Percentiles rank a stretch among this genome's conserved stretches.
These are phyloP conservation scores for Aselliscus stoliczkanus DNA, from an alignment of 2,797 vertebrate genomes.

Conservation along the genomic window DNA sequence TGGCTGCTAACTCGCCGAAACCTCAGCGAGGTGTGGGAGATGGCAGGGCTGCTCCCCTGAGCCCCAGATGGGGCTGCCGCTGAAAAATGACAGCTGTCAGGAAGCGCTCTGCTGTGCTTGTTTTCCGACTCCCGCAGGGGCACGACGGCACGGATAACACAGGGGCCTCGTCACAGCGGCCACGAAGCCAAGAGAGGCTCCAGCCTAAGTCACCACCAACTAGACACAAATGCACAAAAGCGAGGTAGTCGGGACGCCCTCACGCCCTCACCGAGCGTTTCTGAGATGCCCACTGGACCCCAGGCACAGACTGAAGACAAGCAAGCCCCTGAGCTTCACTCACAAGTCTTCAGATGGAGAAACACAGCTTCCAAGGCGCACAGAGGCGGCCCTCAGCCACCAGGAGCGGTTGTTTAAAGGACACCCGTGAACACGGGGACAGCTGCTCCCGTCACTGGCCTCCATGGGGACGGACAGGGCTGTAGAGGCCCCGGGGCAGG, in stretches of 20 bases:
- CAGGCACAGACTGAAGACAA: neutral
- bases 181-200: constrained; percentile 19
- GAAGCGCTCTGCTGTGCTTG: neutral
- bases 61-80: neutral
- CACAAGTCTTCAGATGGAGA: neutral
- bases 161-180: neutral
- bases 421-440: rapidly evolving
- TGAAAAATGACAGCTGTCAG: neutral
- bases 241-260: rapidly evolving
- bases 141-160: neutral
- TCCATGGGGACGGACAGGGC: neutral
- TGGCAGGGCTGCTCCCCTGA: neutral
- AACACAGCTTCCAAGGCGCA: neutral
- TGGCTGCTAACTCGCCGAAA: no score
- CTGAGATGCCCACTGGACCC: no score
- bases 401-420: neutral
- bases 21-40: neutral
- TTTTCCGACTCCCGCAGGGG: neutral
- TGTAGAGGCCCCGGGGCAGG: rapidly evolving
- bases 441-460: rapidly evolving
- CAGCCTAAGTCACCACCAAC: constrained; percentile 46
- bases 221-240: neutral
- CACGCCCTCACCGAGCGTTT: rapidly evolving
- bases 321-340: neutral
- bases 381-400: neutral